These are phyloP conservation scores for Agrotis segetum DNA, from an alignment of 2,888 invertebrate genomes.

Conservation along the genomic window DNA sequence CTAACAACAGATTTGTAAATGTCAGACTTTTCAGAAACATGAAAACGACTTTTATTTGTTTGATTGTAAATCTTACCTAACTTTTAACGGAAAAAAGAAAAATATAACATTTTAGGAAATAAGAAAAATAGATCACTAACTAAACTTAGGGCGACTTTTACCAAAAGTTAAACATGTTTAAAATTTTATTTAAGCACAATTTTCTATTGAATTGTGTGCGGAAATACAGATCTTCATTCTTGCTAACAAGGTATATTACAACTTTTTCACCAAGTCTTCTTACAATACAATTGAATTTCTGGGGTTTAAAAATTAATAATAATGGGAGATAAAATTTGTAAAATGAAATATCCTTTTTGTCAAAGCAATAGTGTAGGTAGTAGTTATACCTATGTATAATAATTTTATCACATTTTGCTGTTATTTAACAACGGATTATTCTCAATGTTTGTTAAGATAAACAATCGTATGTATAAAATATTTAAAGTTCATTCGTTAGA, in stretches of 20 bases:
- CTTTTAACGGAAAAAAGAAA: background rate
- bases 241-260: background rate
- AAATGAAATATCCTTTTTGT: too few relatives aligned
- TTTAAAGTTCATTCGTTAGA: background rate
- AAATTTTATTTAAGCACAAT: too few relatives aligned
- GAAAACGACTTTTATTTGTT: background rate
- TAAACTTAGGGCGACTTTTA: too few relatives aligned
- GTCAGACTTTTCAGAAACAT: background rate
- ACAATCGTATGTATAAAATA: background rate
- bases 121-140: background rate
- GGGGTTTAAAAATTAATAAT: too few relatives aligned
- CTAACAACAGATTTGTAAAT: constrained; percentile 19
- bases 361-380: too few relatives aligned
- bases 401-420: too few relatives aligned
- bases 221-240: too few relatives aligned
- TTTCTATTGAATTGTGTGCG: too few relatives aligned
- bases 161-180: too few relatives aligned
- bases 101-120: background rate
- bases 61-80: background rate
- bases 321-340: too few relatives aligned
- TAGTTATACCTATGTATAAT: too few relatives aligned
- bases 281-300: too few relatives aligned
- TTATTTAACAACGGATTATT: background rate
- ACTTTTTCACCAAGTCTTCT: background rate
- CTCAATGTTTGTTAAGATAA: background rate